These are phyloP conservation scores for Champsocephalus esox DNA, from an alignment of 2,797 vertebrate species.

Conservation along the genomic window DNA sequence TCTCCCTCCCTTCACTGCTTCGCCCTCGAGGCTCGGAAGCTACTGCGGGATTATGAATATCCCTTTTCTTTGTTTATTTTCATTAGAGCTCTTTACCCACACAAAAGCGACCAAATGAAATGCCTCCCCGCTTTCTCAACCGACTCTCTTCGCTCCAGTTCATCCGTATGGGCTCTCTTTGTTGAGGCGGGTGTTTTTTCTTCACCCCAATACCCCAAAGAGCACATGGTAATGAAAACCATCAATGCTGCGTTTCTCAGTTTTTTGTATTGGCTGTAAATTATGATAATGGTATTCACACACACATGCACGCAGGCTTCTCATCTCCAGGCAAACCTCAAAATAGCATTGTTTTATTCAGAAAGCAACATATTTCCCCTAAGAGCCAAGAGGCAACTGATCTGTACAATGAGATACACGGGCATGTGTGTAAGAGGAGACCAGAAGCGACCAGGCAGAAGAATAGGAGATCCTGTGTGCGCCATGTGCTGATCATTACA, in stretches of 20 bases:
- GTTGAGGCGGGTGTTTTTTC: conserved; percentile 52
- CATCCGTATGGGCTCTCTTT: conserved; percentile 71
- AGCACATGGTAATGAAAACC: conserved; percentile 85
- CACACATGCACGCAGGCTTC: conserved; percentile 63
- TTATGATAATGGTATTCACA: conserved; percentile 82
- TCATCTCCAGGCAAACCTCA: conserved; percentile 41
- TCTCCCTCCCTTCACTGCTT: conserved; percentile 31
- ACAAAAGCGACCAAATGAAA: conserved; percentile 79
- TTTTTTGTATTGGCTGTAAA: conserved; percentile 83
- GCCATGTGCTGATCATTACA: conserved; percentile 81
- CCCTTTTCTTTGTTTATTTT: conserved; percentile 78
- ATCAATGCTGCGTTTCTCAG: conserved; percentile 77
- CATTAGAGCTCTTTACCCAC: conserved; percentile 72
- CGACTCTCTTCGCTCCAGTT: conserved; percentile 66
- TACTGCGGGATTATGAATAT: conserved; percentile 67
- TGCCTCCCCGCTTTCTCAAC: conserved; percentile 64
- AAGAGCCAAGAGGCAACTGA: conserved; percentile 58
- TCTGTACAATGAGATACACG: conserved; percentile 65
- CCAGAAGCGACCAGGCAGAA: conserved; percentile 36
- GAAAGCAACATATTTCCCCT: conserved; percentile 58
- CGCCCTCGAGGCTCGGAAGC: conserved; percentile 67
- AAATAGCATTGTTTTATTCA: conserved; percentile 44
- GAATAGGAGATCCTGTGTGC: conserved; percentile 67
- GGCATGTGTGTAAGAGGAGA: conserved; percentile 46
- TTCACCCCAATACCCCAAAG: conserved; percentile 73